Conservation (phyloP, 2,888 invertebrate genomes). For the Neoscelio sp. region DNA sequence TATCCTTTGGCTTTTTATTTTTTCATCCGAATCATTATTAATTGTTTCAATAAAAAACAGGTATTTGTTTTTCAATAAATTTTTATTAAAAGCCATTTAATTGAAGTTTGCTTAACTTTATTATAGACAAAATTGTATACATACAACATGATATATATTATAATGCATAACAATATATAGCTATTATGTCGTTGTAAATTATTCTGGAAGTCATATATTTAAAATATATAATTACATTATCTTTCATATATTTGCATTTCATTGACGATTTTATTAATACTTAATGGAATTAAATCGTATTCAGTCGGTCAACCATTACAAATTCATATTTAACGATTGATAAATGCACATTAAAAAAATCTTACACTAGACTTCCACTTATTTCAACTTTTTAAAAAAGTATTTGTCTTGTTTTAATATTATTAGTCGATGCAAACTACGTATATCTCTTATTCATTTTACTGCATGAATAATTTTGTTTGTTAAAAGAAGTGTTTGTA, state of each 20-base stretch:
- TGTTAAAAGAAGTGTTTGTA: no score
- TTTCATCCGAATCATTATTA: no score
- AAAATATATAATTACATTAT: constrained; percentile 52
- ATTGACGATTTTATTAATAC: constrained; percentile 12
- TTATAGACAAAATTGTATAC: constrained; percentile 55
- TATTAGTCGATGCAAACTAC: no score
- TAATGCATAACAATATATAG: constrained; percentile 44
- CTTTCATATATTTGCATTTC: constrained; percentile 12
- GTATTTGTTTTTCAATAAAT: neutral
- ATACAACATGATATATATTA: constrained; percentile 41
- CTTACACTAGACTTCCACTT: no score
- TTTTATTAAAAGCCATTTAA: constrained; percentile 24
- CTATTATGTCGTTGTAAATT: constrained; percentile 35
- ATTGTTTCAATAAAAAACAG: no score
- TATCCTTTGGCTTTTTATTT: no score
- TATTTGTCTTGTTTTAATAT: no score
- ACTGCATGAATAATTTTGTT: no score
- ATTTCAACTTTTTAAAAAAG: no score
- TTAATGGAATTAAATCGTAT: constrained; percentile 40
- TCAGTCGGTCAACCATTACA: constrained; percentile 55
- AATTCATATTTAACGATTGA: constrained; percentile 34
- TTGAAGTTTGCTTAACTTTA: constrained; percentile 25
- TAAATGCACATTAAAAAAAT: constrained; percentile 21
- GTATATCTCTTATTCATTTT: no score
- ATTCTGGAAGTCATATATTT: constrained; percentile 45